Conservation (phyloP, 2,888 invertebrate species). For the Dichetophora obliterata region DNA sequence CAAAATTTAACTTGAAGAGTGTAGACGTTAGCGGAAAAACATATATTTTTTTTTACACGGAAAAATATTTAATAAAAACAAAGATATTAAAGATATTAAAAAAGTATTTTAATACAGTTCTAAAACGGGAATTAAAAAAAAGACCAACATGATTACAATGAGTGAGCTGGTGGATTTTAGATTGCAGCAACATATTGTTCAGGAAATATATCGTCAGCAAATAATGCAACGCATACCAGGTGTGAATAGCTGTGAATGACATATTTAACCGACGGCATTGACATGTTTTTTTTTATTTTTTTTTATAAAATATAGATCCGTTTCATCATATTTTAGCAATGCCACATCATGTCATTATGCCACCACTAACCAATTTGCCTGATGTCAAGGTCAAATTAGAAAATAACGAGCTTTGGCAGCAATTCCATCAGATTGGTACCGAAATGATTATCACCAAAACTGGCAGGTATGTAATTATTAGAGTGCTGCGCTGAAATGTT, state of each 20-base stretch:
- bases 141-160: conserved; percentile 64
- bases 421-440: conserved; percentile 80
- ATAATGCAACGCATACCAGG: conserved; percentile 69
- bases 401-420: conserved; percentile 79
- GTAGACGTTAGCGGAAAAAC: neutral
- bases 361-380: conserved; percentile 64
- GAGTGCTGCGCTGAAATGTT: neutral
- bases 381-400: conserved; percentile 74
- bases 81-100: neutral
- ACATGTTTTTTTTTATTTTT: neutral
- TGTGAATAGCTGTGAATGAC: neutral
- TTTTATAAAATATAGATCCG: conserved; percentile 58
- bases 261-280: neutral
- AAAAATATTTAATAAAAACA: neutral
- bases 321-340: conserved; percentile 64
- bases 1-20: neutral
- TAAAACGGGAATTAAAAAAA: neutral
- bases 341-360: conserved; percentile 63
- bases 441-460: conserved; percentile 89
- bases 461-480: conserved; percentile 76
- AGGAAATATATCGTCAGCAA: conserved; percentile 69
- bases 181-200: conserved; percentile 69
- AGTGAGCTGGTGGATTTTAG: conserved; percentile 69
- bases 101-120: neutral
- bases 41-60: too few species aligned